Percentiles rank a stretch among this genome's conserved stretches.
Conservation (phyloP, 2,113 vertebrate genomes). For the Raja brachyura region DNA sequence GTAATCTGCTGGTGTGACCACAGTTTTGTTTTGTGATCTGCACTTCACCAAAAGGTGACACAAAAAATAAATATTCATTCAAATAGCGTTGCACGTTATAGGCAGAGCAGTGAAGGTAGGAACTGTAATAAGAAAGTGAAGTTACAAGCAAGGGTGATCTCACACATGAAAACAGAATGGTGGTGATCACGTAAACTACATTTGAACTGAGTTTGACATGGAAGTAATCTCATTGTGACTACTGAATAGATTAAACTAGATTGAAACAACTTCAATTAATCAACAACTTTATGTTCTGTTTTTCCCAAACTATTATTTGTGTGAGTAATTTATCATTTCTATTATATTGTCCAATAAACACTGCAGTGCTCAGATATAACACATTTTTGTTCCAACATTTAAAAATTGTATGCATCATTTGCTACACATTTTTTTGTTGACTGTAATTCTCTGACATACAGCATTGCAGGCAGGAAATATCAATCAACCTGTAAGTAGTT, state of each 20-base stretch:
- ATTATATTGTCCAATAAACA: not conserved
- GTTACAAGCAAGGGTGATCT: not conserved
- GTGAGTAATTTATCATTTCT: not conserved
- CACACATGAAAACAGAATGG: not conserved
- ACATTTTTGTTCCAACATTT: not conserved
- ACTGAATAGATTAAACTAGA: not conserved
- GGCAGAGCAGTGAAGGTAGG: not conserved
- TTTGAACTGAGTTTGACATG: not conserved
- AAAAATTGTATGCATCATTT: not conserved
- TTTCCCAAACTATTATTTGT: not conserved
- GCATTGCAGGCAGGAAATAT: not conserved
- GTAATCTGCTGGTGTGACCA: not conserved
- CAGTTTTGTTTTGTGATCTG: not conserved
- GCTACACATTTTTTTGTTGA: not conserved
- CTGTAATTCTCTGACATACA: not conserved
- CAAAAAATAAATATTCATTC: not conserved
- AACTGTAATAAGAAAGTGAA: no score
- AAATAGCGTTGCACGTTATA: not conserved
- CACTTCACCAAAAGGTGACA: not conserved
- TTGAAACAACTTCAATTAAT: not conserved
- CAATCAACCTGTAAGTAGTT: constrained; percentile 16
- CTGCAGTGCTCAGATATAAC: not conserved
- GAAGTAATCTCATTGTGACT: not conserved
- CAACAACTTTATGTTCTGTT: not conserved
- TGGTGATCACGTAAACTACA: no score